Base-by-base conservation (phyloP, 1,140 invertebrate species). In the Drusus annulatus region DNA sequence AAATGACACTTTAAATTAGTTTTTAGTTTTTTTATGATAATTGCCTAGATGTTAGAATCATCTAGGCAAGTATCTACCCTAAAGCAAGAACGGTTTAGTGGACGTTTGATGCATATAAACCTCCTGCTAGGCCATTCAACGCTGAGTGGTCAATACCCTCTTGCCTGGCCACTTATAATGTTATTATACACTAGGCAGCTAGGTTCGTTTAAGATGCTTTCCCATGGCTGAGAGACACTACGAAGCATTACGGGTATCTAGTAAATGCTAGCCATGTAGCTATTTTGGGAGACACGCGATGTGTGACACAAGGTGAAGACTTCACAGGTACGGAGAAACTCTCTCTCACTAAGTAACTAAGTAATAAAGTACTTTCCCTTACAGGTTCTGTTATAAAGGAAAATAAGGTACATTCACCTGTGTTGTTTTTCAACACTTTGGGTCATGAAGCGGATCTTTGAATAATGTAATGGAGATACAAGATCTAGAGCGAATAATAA, bases 121-220 rank as follows among this genome's bases (percentile, higher is more conserved):
- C 21, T n/a, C 25, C 13, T 25, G 62, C 6, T 8, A 6, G 62
- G 62, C 62, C 62, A 63, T 25, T 63, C 25, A 69, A 16, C 3
- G 65, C 16, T 19, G 36, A 69, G 65, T 69, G 65, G 65, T 50
- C 65, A 69, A 45, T 51, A 50, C 65, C 65, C 36, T 69, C 65
- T 69, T 50, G n/a, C n/a, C 13, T n/a, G 17, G 1, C 36, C 21
- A 69, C 36, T 69, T 45, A 50, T 23, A 19, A 16, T 45, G 36
- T 13, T 45, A 45, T 45, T 45, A 45, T 45, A 45, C 13, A 36
- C 31, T 7, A 36, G 10, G 36, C 36, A 10, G 36, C 36, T 45
- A 45, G 36, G 10, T 45, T 36, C 17, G 16, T n/a, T 69, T 19
- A 68, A 69, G 65, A 51, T 51, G 36, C 65, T 69, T 69, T 13